These are phyloP conservation scores for Dicyrtoma fusca DNA, from an alignment of 2,888 invertebrate genomes.

Conservation along the genomic window DNA sequence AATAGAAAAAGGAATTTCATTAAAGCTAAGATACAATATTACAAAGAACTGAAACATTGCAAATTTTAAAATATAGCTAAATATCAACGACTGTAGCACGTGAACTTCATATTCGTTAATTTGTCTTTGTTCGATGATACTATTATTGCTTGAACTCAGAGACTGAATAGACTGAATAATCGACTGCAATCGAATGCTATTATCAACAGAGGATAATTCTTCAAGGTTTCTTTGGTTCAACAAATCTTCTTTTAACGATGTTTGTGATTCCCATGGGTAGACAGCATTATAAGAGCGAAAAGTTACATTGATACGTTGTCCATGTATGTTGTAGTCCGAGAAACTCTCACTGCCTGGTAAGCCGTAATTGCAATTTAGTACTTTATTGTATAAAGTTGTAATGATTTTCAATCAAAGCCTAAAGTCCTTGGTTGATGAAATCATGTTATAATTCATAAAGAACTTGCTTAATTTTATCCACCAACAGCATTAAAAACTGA, in stretches of 20 bases:
- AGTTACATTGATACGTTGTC: slow-evolving; percentile 11
- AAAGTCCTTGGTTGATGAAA: too few relatives aligned
- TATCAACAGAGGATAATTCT: not conserved
- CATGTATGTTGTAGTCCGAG: slow-evolving; percentile 19
- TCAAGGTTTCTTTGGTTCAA: too few relatives aligned
- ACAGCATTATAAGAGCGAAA: slow-evolving; percentile 9
- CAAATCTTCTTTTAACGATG: too few relatives aligned
- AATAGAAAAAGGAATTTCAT: not conserved
- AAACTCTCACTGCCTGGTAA: slow-evolving; percentile 18
- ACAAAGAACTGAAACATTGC: not conserved
- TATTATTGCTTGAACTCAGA: too few relatives aligned
- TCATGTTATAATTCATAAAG: too few relatives aligned
- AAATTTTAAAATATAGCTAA: not conserved
- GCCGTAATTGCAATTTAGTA: not conserved
- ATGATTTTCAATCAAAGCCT: too few relatives aligned
- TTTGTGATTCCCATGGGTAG: slow-evolving; percentile 6
- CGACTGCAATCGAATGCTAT: not conserved
- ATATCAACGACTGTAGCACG: not conserved
- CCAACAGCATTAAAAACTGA: too few relatives aligned
- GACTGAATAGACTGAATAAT: not conserved
- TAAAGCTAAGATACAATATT: not conserved
- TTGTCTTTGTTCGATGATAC: not conserved
- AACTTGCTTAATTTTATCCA: too few relatives aligned
- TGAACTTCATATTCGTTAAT: slow-evolving; percentile 2
- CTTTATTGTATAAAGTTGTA: not conserved